These are phyloP conservation scores for Hirtodrosophila duncani DNA, from an alignment of 2,888 invertebrate species.

Conservation along the genomic window DNA sequence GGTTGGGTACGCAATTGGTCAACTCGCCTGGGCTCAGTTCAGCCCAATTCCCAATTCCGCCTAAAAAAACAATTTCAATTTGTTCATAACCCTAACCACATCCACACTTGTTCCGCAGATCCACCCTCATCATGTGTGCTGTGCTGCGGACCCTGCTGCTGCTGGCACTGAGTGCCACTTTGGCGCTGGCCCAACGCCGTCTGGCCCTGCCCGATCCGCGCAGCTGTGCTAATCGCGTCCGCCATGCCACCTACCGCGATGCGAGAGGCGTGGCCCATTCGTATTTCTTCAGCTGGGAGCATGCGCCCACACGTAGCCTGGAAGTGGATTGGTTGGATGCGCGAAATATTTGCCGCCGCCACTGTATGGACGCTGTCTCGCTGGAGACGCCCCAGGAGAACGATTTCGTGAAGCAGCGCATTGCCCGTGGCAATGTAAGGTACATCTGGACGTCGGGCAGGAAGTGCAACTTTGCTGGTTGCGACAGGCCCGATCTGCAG, in stretches of 20 bases:
- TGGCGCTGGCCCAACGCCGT: conserved; percentile 88
- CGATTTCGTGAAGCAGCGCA: conserved; percentile 92
- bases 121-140: conserved; percentile 52
- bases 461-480: conserved; percentile 95
- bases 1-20: too few species aligned
- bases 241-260: conserved; percentile 92
- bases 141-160: conserved; percentile 79
- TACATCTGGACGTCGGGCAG: conserved; percentile 96
- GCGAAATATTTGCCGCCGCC: conserved; percentile 92
- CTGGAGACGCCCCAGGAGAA: conserved; percentile 94
- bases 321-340: conserved; percentile 95
- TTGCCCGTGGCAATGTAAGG: conserved; percentile 86
- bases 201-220: conserved; percentile 92
- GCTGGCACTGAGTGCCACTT: conserved; percentile 83
- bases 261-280: conserved; percentile 92
- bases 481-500: conserved; percentile 88
- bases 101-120: conserved; percentile 3
- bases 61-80: conserved; percentile 19
- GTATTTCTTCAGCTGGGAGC: conserved; percentile 97
- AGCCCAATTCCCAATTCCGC: neutral
- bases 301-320: conserved; percentile 87
- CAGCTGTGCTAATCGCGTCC: conserved; percentile 92
- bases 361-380: conserved; percentile 96
- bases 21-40: conserved; percentile 2
- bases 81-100: conserved; percentile 6